A percentile compares a stretch with the other conserved stretches of the same genome.
These are phyloP conservation scores for Dione vanillae DNA, from an alignment of 2,888 invertebrate species.

Conservation along the genomic window DNA sequence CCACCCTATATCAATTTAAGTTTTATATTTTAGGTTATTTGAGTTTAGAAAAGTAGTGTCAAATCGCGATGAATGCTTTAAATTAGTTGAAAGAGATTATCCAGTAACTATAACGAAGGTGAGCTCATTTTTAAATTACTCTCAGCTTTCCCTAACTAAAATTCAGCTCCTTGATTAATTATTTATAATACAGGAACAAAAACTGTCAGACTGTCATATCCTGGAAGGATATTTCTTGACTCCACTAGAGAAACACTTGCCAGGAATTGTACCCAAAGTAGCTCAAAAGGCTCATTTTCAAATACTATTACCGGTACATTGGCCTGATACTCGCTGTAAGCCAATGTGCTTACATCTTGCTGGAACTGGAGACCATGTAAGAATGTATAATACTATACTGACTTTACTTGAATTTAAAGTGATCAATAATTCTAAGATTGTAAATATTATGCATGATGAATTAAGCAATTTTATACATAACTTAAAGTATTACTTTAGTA, in stretches of 20 bases:
- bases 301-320: conserved; percentile 91
- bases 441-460: neutral
- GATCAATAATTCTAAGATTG: too few relatives aligned
- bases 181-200: conserved; percentile 85
- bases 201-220: conserved; percentile 88
- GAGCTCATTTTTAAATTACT: neutral
- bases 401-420: neutral
- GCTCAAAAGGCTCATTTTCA: conserved; percentile 92
- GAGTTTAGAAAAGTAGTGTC: conserved; percentile 95
- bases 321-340: conserved; percentile 88
- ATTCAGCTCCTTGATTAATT: neutral
- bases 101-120: conserved; percentile 94
- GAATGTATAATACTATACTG: conserved; percentile 53
- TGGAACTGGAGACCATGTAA: conserved; percentile 99
- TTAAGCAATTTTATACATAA: neutral
- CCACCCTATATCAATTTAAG: conserved; percentile 25
- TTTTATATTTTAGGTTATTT: conserved; percentile 89
- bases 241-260: conserved; percentile 92
- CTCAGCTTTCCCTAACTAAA: neutral
- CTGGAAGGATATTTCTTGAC: conserved; percentile 95
- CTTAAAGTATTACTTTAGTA: neutral
- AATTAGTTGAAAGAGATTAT: conserved; percentile 91
- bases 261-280: conserved; percentile 94
- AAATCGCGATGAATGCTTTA: conserved; percentile 91
- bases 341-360: conserved; percentile 97